A percentile compares a stretch with the other conserved stretches of the same genome.
Evolutionary conservation across 2,797 vertebrate genomes (phyloP).

Genomic region (Trematomus bernacchii): DNA sequence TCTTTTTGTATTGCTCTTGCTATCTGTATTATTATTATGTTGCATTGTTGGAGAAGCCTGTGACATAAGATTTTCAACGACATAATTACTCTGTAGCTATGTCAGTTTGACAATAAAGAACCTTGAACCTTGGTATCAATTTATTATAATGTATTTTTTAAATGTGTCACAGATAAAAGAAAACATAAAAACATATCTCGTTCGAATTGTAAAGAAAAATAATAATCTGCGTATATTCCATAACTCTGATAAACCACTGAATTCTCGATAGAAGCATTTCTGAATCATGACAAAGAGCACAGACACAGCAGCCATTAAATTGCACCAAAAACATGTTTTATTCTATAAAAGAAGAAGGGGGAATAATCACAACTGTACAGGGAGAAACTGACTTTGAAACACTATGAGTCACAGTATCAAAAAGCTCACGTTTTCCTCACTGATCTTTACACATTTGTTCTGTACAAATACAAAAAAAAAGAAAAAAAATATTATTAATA

Average conservation of each 20-base stretch:
- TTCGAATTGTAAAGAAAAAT: neutral
- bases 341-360: conserved; percentile 87
- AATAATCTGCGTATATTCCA: neutral
- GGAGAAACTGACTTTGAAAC: conserved; percentile 87
- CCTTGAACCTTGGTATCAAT: no score
- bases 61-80: no score
- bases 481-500: conserved; percentile 79
- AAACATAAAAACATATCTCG: neutral
- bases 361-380: conserved; percentile 87
- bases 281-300: conserved; percentile 15
- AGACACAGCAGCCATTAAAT: conserved; percentile 42
- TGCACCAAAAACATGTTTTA: conserved; percentile 89
- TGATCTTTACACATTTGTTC: conserved; percentile 89
- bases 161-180: neutral
- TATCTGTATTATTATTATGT: no score
- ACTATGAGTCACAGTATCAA: conserved; percentile 90
- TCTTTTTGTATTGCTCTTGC: no score
- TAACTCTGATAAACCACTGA: neutral
- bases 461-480: conserved; percentile 88
- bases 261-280: neutral
- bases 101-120: no score
- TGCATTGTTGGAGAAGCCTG: no score
- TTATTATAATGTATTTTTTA: no score
- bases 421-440: conserved; percentile 85
- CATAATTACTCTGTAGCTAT: no score